phyloP scores from a whole-genome alignment of 2,797 vertebrate genomes.

The Cryptoblepharus egeriae region DNA sequence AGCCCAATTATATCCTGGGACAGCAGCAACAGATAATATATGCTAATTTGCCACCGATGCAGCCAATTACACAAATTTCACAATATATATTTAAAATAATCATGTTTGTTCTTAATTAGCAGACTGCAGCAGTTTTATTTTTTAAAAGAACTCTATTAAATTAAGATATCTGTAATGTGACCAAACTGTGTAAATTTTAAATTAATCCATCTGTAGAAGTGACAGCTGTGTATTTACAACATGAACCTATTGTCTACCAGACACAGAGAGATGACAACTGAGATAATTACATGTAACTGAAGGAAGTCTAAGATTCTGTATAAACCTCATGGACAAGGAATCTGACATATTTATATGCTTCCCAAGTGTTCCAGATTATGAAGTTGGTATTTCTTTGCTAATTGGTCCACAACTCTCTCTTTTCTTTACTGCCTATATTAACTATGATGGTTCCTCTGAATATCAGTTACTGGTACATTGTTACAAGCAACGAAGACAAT shows the following conservation, averaged over 20 bases:
- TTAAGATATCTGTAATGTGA: conserved; percentile 54
- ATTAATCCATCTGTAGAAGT: conserved; percentile 57
- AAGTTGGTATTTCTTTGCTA: neutral
- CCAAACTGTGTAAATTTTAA: conserved; percentile 64
- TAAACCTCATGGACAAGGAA: neutral
- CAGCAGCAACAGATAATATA: conserved; percentile 67
- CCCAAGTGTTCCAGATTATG: neutral
- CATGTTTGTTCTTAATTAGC: conserved; percentile 68
- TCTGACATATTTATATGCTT: neutral
- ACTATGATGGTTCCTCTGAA: neutral
- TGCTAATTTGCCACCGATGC: conserved; percentile 67
- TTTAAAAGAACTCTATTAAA: conserved; percentile 64
- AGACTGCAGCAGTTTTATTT: conserved; percentile 65
- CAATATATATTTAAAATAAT: conserved; percentile 71
- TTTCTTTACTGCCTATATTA: neutral
- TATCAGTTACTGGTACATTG: neutral
- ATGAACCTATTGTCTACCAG: conserved; percentile 47
- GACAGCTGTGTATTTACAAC: conserved; percentile 38
- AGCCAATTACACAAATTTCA: conserved; percentile 73
- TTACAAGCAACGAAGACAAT: no score
- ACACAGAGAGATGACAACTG: conserved; percentile 24
- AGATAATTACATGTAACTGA: neutral
- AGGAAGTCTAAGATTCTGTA: neutral
- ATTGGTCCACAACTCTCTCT: neutral
- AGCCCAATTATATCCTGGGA: conserved; percentile 70